Percentiles rank a stretch among this genome's conserved stretches.
These are phyloP conservation scores for Eledone cirrhosa DNA, from an alignment of 2,888 invertebrate species.

Conservation along the genomic window DNA sequence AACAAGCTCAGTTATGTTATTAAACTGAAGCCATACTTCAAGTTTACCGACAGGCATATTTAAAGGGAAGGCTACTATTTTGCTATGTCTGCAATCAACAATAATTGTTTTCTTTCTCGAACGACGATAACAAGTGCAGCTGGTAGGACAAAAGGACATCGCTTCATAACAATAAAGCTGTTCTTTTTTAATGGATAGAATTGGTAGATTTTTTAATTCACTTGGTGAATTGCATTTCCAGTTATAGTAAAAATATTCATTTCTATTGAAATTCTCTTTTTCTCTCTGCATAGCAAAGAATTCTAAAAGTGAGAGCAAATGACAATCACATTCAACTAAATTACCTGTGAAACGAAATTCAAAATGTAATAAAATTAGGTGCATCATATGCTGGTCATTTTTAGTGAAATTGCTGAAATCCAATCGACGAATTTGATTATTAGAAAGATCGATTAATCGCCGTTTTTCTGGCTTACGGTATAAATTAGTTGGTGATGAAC, in stretches of 20 bases:
- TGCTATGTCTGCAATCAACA: constrained; percentile 40
- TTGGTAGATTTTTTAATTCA: constrained; percentile 32
- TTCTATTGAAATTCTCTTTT: constrained; percentile 25
- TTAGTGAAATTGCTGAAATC: background rate
- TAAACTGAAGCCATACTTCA: constrained; percentile 43
- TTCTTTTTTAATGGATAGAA: constrained; percentile 35
- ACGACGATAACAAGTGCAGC: constrained; percentile 38
- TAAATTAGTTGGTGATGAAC: background rate
- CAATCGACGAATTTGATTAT: constrained; percentile 1
- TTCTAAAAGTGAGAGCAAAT: background rate
- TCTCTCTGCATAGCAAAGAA: background rate
- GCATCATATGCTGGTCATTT: background rate
- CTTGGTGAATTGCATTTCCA: constrained; percentile 39
- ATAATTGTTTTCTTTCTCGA: constrained; percentile 32
- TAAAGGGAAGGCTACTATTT: constrained; percentile 31
- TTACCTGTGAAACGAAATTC: background rate
- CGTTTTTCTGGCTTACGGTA: background rate
- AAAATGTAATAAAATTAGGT: background rate
- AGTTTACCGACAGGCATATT: constrained; percentile 35
- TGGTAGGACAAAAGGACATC: constrained; percentile 34
- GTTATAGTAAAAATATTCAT: constrained; percentile 39
- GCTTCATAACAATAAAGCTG: constrained; percentile 34
- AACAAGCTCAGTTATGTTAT: constrained; percentile 38
- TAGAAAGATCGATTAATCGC: background rate
- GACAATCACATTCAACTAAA: constrained; percentile 11